These are phyloP conservation scores for Diarsia mendica DNA, from an alignment of 2,888 invertebrate genomes.

Conservation along the genomic window DNA sequence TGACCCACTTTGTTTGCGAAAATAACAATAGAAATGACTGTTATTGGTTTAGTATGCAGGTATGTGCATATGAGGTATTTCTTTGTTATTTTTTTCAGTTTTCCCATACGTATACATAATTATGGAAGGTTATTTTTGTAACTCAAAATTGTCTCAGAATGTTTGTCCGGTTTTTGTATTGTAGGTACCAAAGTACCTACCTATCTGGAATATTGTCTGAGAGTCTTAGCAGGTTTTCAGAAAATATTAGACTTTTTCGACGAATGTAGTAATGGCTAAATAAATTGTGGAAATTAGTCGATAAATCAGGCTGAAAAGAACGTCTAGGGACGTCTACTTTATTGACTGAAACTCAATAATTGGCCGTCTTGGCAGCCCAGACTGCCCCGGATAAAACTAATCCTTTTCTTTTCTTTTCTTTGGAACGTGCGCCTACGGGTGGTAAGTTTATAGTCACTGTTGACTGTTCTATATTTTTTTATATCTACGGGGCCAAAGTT, in stretches of 20 bases:
- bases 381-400: not conserved
- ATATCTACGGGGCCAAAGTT: no score
- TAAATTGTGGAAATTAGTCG: conserved; percentile 3
- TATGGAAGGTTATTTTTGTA: not conserved
- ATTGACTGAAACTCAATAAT: not conserved
- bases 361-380: not conserved
- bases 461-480: no score
- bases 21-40: conserved; percentile 32
- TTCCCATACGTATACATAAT: conserved; percentile 11
- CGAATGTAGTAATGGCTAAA: not conserved
- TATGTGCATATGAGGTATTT: conserved; percentile 11
- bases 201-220: not conserved
- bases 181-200: no score
- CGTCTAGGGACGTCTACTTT: not conserved
- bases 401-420: not conserved
- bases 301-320: conserved; percentile 17
- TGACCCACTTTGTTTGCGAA: conserved; percentile 50
- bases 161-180: not conserved
- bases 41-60: conserved; percentile 15
- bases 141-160: not conserved
- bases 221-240: not conserved
- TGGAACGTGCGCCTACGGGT: not conserved
- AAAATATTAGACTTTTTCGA: not conserved
- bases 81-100: conserved; percentile 6
- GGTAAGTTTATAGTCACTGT: not conserved